Conservation (phyloP, 2,888 invertebrate genomes). For the Leptarthrus brevirostris region DNA sequence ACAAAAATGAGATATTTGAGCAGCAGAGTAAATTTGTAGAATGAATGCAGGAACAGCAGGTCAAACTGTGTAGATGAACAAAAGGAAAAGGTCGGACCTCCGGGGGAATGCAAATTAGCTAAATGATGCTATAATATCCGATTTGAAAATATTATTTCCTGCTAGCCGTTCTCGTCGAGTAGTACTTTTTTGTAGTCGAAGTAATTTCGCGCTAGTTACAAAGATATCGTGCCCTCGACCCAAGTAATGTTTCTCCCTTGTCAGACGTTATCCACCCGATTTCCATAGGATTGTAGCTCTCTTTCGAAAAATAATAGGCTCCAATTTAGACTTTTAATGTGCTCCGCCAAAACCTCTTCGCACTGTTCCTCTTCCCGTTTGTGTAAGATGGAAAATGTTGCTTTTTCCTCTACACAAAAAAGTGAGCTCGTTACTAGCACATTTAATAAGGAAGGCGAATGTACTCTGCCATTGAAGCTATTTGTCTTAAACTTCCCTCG, state of each 20-base stretch:
- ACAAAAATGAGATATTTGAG: no score
- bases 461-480: not conserved
- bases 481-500: slow-evolving; percentile 18
- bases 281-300: not conserved
- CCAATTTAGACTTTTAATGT: slow-evolving; percentile 47
- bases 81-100: no score
- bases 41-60: no score
- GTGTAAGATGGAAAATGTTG: slow-evolving; percentile 26
- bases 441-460: slow-evolving; percentile 37
- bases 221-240: slow-evolving; percentile 10
- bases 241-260: slow-evolving; percentile 15
- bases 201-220: slow-evolving; percentile 9
- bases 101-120: slow-evolving; percentile 2
- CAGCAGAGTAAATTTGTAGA: no score
- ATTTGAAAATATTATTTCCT: slow-evolving; percentile 6
- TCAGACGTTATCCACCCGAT: not conserved
- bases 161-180: not conserved
- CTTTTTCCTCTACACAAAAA: slow-evolving; percentile 15
- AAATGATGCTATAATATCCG: slow-evolving; percentile 1
- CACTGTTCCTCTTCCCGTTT: slow-evolving; percentile 16
- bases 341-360: not conserved
- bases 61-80: no score
- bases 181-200: slow-evolving; percentile 15
- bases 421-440: slow-evolving; percentile 16
- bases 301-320: slow-evolving; percentile 24